phyloP scores from a whole-genome alignment of 1,140 invertebrate genomes.

The Adoxophyes honmai region DNA sequence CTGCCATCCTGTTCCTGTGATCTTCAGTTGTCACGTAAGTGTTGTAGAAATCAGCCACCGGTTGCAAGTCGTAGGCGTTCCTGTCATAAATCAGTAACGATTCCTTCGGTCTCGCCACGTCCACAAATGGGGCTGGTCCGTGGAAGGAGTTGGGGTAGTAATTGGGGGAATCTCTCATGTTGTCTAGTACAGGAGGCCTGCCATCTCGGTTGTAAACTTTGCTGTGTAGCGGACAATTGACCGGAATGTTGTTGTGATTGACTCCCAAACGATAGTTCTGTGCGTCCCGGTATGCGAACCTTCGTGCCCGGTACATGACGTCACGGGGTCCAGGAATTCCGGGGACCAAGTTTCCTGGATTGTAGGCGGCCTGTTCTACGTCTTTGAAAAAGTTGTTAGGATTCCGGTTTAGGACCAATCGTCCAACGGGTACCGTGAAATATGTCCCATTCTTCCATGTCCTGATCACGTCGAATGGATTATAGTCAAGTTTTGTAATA shows the following conservation, averaged over 20 bases:
- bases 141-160: constrained; percentile 73
- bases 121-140: constrained; percentile 80
- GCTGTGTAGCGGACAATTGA: constrained; percentile 90
- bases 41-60: constrained; percentile 72
- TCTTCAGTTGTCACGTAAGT: not conserved
- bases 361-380: constrained; percentile 92
- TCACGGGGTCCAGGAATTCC: constrained; percentile 91
- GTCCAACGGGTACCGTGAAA: no score
- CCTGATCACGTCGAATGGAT: no score
- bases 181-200: constrained; percentile 78
- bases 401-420: constrained; percentile 81
- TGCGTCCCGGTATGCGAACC: constrained; percentile 92
- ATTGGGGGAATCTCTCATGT: constrained; percentile 86
- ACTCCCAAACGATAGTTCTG: constrained; percentile 90
- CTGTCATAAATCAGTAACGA: constrained; percentile 50
- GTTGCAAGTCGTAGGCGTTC: constrained; percentile 88
- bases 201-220: constrained; percentile 92
- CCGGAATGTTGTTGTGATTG: constrained; percentile 90
- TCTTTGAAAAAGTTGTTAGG: constrained; percentile 91
- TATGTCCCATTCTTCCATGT: no score
- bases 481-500: no score
- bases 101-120: constrained; percentile 57
- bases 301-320: constrained; percentile 89
- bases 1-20: not conserved
- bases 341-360: constrained; percentile 90